A percentile compares a stretch with the other conserved stretches of the same genome.
phyloP scores from a whole-genome alignment of 2,888 invertebrate genomes.

The Drosophila koepferae region DNA sequence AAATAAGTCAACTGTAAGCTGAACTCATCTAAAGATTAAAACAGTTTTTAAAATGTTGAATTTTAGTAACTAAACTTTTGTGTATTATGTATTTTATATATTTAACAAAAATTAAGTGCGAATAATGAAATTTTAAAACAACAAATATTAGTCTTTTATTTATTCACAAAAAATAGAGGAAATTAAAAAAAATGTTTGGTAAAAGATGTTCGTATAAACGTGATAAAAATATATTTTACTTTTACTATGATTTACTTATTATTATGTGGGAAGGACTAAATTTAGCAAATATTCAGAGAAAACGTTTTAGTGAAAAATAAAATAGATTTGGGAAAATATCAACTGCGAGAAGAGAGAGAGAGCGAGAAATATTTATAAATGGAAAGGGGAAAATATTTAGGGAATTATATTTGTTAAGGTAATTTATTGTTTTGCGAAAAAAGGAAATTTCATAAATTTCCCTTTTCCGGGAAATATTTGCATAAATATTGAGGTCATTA shows the following conservation, averaged over 20 bases:
- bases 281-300: too few species aligned
- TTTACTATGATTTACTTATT: too few species aligned
- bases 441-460: too few species aligned
- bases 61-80: slow-evolving; percentile 43
- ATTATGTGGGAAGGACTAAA: too few species aligned
- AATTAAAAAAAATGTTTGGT: not conserved
- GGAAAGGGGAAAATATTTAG: not conserved
- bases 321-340: too few species aligned
- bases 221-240: too few species aligned
- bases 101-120: slow-evolving; percentile 46
- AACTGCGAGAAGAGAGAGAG: too few species aligned
- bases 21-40: slow-evolving; percentile 34
- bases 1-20: slow-evolving; percentile 34
- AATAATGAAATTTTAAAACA: slow-evolving; percentile 49
- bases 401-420: not conserved
- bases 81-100: slow-evolving; percentile 60
- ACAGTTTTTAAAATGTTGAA: slow-evolving; percentile 44
- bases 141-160: not conserved
- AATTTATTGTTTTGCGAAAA: too few species aligned
- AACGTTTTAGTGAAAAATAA: too few species aligned
- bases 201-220: not conserved
- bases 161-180: not conserved
- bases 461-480: too few species aligned
- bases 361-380: not conserved
- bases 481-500: too few species aligned